Evolutionary conservation across 2,888 invertebrate genomes (phyloP).

Genomic region (Ptychoptera contaminata): DNA sequence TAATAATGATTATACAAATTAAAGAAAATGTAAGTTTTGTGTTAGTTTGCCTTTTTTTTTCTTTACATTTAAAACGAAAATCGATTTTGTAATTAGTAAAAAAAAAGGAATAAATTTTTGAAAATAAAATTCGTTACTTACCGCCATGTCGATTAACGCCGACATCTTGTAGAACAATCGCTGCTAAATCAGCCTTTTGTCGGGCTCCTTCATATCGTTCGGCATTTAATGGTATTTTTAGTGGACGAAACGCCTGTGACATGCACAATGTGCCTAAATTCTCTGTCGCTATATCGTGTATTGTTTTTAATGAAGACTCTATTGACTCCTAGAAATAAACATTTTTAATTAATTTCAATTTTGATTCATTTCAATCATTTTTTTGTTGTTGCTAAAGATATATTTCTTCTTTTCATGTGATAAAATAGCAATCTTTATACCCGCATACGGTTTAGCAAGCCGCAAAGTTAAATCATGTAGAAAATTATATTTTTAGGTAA

Average conservation of each 20-base stretch:
- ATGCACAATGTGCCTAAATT: constrained; percentile 58
- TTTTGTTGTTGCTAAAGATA: too few species aligned
- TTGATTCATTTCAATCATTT: too few species aligned
- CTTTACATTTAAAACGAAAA: not conserved
- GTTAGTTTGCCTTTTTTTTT: not conserved
- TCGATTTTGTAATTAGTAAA: too few species aligned
- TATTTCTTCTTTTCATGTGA: not conserved
- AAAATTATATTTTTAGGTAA: not conserved
- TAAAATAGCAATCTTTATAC: too few species aligned
- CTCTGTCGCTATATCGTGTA: constrained; percentile 58
- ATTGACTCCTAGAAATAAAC: constrained; percentile 35
- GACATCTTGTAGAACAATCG: constrained; percentile 56
- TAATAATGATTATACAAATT: too few species aligned
- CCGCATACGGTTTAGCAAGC: too few species aligned
- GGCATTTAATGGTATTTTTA: constrained; percentile 53
- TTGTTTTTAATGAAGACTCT: constrained; percentile 51
- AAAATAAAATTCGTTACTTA: constrained; percentile 19
- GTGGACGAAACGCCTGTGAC: constrained; percentile 49
- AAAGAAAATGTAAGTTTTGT: too few species aligned
- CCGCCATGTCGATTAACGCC: constrained; percentile 47
- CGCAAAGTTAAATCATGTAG: not conserved
- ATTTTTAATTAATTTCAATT: too few species aligned
- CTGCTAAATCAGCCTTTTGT: constrained; percentile 65
- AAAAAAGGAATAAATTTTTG: not conserved
- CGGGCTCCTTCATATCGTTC: constrained; percentile 56